Conservation (phyloP, 2,797 vertebrate genomes). For the Sciaenops ocellatus region DNA sequence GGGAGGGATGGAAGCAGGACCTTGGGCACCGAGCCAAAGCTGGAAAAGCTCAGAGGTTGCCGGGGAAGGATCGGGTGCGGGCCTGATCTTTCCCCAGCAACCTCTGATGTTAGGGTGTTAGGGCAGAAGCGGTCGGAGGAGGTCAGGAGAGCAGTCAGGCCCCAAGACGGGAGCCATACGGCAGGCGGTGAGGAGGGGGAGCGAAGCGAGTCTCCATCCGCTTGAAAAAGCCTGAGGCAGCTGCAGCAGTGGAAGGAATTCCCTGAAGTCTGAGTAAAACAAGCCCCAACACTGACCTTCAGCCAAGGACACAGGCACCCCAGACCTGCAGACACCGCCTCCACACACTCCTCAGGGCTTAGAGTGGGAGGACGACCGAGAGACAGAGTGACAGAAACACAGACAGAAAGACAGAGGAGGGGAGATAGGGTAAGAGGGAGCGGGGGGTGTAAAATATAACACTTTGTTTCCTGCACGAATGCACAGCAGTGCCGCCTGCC, state of each 20-base stretch:
- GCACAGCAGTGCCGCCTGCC: constrained; percentile 39
- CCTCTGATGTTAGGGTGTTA: too few species aligned
- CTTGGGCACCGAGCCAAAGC: background rate
- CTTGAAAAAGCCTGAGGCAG: constrained; percentile 22
- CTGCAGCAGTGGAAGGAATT: constrained; percentile 28
- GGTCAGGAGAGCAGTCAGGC: constrained; percentile 5
- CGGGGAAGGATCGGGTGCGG: background rate
- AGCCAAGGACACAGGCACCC: constrained; percentile 55
- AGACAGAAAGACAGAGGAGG: constrained; percentile 2
- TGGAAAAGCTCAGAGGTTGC: constrained; percentile 5
- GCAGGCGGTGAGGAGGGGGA: background rate
- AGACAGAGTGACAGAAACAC: constrained; percentile 41
- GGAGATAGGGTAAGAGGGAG: constrained; percentile 2
- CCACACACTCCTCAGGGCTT: constrained; percentile 40
- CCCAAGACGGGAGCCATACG: background rate
- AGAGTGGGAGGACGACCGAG: constrained; percentile 32
- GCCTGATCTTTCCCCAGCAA: too few species aligned
- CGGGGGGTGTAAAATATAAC: constrained; percentile 30
- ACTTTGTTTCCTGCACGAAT: constrained; percentile 60
- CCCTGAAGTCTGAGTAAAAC: constrained; percentile 59
- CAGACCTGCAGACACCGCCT: constrained; percentile 35
- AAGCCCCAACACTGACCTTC: constrained; percentile 56
- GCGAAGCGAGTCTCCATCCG: constrained; percentile 18
- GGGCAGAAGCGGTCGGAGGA: background rate
- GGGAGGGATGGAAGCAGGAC: background rate